Conservation (phyloP, 2,797 vertebrate genomes). For the Characodon lateralis region DNA sequence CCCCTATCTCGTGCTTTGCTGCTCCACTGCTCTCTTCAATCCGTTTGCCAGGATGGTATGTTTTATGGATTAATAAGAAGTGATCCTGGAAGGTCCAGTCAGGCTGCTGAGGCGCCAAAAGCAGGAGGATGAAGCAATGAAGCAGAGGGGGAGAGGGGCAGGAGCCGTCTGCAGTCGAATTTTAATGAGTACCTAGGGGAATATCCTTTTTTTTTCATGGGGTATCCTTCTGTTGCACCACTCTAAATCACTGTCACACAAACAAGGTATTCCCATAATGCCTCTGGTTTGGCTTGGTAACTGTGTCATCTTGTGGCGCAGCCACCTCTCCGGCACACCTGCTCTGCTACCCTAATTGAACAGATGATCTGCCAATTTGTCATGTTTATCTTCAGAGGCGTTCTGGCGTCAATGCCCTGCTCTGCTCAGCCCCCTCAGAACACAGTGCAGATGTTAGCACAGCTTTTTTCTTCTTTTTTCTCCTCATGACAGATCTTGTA, state of each 20-base stretch:
- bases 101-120: conserved; percentile 74
- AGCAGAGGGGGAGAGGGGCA: conserved; percentile 49
- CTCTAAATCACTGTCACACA: conserved; percentile 85
- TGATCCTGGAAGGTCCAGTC: conserved; percentile 81
- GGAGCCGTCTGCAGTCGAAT: conserved; percentile 78
- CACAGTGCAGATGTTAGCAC: conserved; percentile 84
- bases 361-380: conserved; percentile 89
- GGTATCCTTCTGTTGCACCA: conserved; percentile 73
- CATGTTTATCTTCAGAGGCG: conserved; percentile 87
- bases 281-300: conserved; percentile 81
- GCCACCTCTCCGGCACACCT: conserved; percentile 77
- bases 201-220: conserved; percentile 76
- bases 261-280: conserved; percentile 85
- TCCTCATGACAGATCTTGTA: conserved; percentile 87
- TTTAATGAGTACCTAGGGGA: conserved; percentile 88
- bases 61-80: conserved; percentile 91
- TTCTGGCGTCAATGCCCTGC: conserved; percentile 74
- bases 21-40: conserved; percentile 79
- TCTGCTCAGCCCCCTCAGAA: conserved; percentile 78
- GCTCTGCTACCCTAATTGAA: conserved; percentile 84
- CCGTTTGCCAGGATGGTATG: conserved; percentile 79
- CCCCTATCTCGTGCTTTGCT: conserved; percentile 81
- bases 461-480: conserved; percentile 61
- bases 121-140: conserved; percentile 74
- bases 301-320: conserved; percentile 77